Evolutionary conservation across 2,797 vertebrate genomes (phyloP), one percentile per base, ranked within the genome.

Genomic region (Synanceia verrucosa): DNA sequence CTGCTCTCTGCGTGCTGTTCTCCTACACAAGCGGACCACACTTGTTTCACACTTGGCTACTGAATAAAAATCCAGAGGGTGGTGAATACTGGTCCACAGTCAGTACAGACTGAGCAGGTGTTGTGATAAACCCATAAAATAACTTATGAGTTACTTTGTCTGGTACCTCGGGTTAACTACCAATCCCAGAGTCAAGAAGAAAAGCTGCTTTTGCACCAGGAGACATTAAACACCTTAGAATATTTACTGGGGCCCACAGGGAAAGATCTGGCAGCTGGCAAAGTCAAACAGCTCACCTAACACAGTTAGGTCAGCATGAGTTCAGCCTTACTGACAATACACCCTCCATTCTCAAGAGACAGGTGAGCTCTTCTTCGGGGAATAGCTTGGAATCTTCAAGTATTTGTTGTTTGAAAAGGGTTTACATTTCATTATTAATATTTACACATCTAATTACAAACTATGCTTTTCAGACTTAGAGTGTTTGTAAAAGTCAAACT

Each of bases 251-350:
- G 29, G 66, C 59, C 79, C 79, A 51, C 29, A 9, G 72, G 87
- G 83, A 87, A 79, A 9, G 11, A 74, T 71, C 70, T 76, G 83
- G 69, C 84, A 85, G 70, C 72, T 76, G 76, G 86, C 76, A 81
- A 81, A 82, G 82, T 89, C 82, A 85, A 88, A 86, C 60, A 79
- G 67, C 83, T 86, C 79, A 87, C 83, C 84, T 87, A 51, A 79
- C 84, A 65, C 51, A 82, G 65, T 56, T 34, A 29, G 88, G 82
- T 82, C 86, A 74, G 48, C 19, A 24, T 3, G 33, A 87, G 82
- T 86, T 87, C 78, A 88, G 74, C 66, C 33, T 55, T 28, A 65
- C 47, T 65, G 64, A 83, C 33, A 67, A 56, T 70, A 29, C 12
- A 43, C 36, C 36, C 14, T 51, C n/a, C 19, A 24, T 58, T 41